Percentiles rank a stretch among this genome's conserved stretches.
phyloP scores from a whole-genome alignment of 2,888 invertebrate species.

The Sinopyrophorus schimmeli region DNA sequence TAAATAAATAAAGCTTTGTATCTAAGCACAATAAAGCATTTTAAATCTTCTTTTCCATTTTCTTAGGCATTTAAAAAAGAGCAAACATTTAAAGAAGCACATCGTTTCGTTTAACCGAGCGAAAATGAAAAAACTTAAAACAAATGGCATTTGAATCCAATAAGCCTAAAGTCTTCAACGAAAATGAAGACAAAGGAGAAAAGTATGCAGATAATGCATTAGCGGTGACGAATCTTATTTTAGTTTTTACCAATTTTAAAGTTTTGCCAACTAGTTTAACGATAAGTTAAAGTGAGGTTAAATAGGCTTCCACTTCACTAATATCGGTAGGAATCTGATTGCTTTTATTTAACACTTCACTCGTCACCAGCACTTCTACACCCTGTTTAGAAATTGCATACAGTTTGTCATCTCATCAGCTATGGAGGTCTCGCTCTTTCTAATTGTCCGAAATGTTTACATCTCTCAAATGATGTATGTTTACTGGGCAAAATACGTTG shows the following conservation, averaged over 20 bases:
- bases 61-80: conserved; percentile 5
- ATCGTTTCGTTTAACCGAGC: conserved; percentile 18
- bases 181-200: conserved; percentile 24
- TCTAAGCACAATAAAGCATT: too few species aligned
- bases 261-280: conserved; percentile 19
- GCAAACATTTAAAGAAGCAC: conserved; percentile 14
- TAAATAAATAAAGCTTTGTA: too few species aligned
- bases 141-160: conserved; percentile 28
- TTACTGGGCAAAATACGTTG: conserved; percentile 11
- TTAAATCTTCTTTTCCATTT: too few species aligned
- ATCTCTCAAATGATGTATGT: conserved; percentile 12
- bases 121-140: conserved; percentile 24
- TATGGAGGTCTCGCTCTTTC: conserved; percentile 8
- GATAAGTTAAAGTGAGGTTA: conserved; percentile 21
- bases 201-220: conserved; percentile 22
- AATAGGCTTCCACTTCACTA: conserved; percentile 23
- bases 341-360: conserved; percentile 25
- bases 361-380: conserved; percentile 22
- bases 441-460: conserved; percentile 22
- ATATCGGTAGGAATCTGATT: conserved; percentile 24
- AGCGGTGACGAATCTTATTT: conserved; percentile 19
- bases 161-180: conserved; percentile 20
- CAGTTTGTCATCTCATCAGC: conserved; percentile 22
- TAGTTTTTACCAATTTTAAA: conserved; percentile 20
- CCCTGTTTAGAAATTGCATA: conserved; percentile 19